Evolutionary conservation across 2,113 vertebrate genomes (phyloP).

Genomic region (Camelus dromedarius): DNA sequence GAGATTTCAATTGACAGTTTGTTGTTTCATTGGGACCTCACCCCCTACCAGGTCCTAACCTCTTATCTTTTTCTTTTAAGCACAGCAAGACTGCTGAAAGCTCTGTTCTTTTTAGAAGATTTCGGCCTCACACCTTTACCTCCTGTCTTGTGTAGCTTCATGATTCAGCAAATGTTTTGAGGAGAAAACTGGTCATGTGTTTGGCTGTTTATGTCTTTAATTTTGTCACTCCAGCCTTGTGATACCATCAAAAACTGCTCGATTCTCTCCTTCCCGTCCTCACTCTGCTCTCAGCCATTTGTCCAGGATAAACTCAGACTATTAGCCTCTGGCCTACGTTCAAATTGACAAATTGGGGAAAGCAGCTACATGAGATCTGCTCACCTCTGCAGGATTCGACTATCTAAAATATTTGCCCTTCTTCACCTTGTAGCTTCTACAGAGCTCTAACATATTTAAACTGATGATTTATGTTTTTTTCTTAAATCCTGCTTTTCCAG

Average conservation of each 20-base stretch:
- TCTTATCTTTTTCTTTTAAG: neutral
- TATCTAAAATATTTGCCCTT: neutral
- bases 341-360: slow-evolving; percentile 1
- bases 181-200: neutral
- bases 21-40: neutral
- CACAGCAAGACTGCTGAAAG: neutral
- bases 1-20: neutral
- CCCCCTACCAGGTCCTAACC: neutral
- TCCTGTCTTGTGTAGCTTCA: neutral
- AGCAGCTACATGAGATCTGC: neutral
- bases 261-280: neutral
- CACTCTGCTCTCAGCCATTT: neutral
- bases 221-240: neutral
- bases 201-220: neutral
- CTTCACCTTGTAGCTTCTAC: neutral
- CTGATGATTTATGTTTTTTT: neutral
- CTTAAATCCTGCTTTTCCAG: neutral
- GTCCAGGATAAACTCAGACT: neutral
- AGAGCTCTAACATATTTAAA: neutral
- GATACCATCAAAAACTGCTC: neutral
- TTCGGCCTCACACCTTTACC: neutral
- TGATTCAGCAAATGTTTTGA: slow-evolving; percentile 19
- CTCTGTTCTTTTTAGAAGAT: neutral
- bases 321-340: neutral
- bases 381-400: neutral